Evolutionary conservation across 2,888 invertebrate genomes (phyloP).

Genomic region (Ochropleura plecta): DNA sequence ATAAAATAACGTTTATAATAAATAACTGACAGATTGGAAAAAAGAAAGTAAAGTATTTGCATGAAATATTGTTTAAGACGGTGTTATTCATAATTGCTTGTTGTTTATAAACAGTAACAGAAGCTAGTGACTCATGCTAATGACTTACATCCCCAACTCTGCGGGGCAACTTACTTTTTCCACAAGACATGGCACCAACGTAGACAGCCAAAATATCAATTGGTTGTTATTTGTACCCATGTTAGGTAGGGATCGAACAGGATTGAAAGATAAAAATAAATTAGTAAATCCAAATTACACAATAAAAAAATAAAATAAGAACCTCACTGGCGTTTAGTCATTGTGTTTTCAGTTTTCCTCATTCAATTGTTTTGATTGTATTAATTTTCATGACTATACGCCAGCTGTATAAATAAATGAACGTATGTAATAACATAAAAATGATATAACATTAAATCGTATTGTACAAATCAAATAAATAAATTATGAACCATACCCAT

Average conservation of each 20-base stretch:
- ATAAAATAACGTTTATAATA: constrained; percentile 54
- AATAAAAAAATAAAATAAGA: constrained; percentile 64
- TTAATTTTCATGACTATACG: constrained; percentile 69
- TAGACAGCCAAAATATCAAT: constrained; percentile 82
- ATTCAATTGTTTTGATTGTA: constrained; percentile 50
- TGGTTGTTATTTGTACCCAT: constrained; percentile 84
- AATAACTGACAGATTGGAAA: constrained; percentile 32
- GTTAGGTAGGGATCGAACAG: constrained; percentile 86
- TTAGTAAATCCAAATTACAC: constrained; percentile 85
- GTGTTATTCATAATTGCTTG: constrained; percentile 60
- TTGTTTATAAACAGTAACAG: constrained; percentile 67
- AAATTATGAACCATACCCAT: constrained; percentile 71
- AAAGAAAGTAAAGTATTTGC: constrained; percentile 47
- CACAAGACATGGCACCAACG: constrained; percentile 77
- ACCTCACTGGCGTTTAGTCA: constrained; percentile 58
- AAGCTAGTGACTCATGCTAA: constrained; percentile 79
- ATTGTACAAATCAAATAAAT: constrained; percentile 67
- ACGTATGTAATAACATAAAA: constrained; percentile 69
- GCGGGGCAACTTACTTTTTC: constrained; percentile 85
- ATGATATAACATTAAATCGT: constrained; percentile 67
- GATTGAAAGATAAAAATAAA: constrained; percentile 87
- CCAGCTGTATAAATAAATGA: constrained; percentile 77
- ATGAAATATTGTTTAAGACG: constrained; percentile 46
- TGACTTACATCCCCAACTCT: constrained; percentile 73
- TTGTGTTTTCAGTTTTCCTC: constrained; percentile 40